These are phyloP conservation scores for Montipora sp. DNA, from an alignment of 64 coral and sea anemone species.

Conservation along the genomic window DNA sequence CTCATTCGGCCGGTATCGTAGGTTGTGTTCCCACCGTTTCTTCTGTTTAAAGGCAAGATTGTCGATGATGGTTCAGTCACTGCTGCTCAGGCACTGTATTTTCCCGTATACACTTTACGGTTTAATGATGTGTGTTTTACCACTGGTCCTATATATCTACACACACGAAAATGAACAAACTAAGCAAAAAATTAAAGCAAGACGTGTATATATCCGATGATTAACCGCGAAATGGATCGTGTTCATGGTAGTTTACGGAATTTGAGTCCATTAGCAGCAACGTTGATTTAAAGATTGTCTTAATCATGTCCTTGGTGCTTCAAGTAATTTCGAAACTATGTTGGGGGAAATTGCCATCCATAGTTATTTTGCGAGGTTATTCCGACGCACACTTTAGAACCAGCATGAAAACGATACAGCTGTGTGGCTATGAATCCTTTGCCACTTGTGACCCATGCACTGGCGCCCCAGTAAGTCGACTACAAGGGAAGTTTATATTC, in stretches of 20 bases:
- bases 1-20: neutral
- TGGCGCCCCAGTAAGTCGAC: no score
- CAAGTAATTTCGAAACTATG: conserved; percentile 13
- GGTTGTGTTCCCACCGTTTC: no score
- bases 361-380: neutral
- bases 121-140: conserved; percentile 47
- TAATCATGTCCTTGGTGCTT: conserved; percentile 17
- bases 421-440: neutral
- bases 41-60: neutral
- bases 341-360: neutral
- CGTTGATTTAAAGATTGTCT: conserved; percentile 56
- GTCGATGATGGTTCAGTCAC: neutral
- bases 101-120: neutral
- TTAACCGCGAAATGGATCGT: conserved; percentile 62
- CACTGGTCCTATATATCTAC: conserved; percentile 41
- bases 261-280: conserved; percentile 37
- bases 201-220: conserved; percentile 60
- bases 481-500: neutral
- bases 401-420: no score
- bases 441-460: no score
- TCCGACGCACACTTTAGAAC: neutral
- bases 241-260: conserved; percentile 47
- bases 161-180: conserved; percentile 49
- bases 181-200: conserved; percentile 48
- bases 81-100: neutral